Conservation (phyloP, 2,113 vertebrate species). For the Eolophus roseicapilla region DNA sequence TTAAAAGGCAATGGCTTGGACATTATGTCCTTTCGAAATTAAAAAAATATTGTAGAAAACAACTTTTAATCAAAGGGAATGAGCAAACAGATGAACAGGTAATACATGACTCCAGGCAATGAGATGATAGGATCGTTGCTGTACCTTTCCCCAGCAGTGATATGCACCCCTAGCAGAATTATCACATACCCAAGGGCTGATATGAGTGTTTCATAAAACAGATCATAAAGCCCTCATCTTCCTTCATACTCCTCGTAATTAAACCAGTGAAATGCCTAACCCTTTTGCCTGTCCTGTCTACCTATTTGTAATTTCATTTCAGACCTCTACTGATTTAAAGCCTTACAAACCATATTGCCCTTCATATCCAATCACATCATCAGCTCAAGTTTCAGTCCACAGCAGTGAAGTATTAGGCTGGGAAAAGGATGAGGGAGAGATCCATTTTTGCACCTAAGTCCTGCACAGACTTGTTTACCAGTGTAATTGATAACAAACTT, state of each 20-base stretch:
- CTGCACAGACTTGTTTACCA: slow-evolving; percentile 37
- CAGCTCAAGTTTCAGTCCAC: neutral
- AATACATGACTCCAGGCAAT: neutral
- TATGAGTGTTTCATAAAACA: neutral
- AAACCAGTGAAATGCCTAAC: neutral
- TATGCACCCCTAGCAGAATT: neutral
- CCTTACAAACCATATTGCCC: neutral
- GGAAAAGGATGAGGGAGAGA: neutral
- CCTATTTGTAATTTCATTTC: neutral
- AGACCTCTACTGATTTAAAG: neutral
- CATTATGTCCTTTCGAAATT: neutral
- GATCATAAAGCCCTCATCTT: neutral
- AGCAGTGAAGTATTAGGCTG: neutral
- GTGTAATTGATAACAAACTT: slow-evolving; percentile 30
- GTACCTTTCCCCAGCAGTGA: neutral
- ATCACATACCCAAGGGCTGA: neutral
- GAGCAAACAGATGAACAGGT: neutral
- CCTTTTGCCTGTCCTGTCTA: neutral
- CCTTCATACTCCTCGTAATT: neutral
- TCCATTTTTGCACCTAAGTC: neutral
- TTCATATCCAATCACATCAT: neutral
- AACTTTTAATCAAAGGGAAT: neutral
- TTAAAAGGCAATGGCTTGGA: neutral
- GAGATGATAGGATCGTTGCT: rapidly evolving
- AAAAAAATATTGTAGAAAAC: neutral